Evolutionary conservation across 2,113 vertebrate genomes (phyloP), one percentile per base, ranked within the genome.

Genomic region (Dicrurus megarhynchus): DNA sequence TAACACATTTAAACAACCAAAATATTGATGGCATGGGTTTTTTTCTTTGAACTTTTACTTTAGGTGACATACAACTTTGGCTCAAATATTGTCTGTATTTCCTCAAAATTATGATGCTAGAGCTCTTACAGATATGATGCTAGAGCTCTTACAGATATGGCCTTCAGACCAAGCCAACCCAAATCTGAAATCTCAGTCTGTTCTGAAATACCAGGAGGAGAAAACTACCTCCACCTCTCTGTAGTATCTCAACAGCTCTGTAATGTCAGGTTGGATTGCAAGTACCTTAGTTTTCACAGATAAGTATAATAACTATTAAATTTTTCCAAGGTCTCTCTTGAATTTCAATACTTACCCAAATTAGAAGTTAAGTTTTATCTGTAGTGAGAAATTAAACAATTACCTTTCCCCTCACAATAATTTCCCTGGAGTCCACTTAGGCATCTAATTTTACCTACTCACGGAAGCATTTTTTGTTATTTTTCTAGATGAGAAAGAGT

Each of bases 401-500:
- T 88, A 42, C 8, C 37, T 70, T 87, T 82, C 9, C 37, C 19
- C 14, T 18, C 65, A 39, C 6, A 85, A 30, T 80, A 53, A 95
- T 79, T 89, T 87, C 57, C 37, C 57, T 65, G 28, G 37, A 64
- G 50, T 69, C 41, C 33, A 39, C 89, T 87, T 90, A 52, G 8
- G 16, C 2, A 6, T 77, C 33, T 57, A 77, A 52, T 94, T 94
- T 68, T 69, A 57, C 46, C 42, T 61, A 14, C 22, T 79, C 37
- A 69, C 0, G 0, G 84, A 85, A 91, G 8, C 13, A 67, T 61
- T 76, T 92, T 84, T 85, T 57, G 12, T 65, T n/a, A 16, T 69
- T 85, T 78, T 88, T 77, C 50, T 83, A 61, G 35, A 68, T 24
- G 28, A 91, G 70, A 56, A 83, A 44, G 9, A 87, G 37, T 80